Conservation (phyloP, 2,113 vertebrate species). For the Callionymus lyra region DNA sequence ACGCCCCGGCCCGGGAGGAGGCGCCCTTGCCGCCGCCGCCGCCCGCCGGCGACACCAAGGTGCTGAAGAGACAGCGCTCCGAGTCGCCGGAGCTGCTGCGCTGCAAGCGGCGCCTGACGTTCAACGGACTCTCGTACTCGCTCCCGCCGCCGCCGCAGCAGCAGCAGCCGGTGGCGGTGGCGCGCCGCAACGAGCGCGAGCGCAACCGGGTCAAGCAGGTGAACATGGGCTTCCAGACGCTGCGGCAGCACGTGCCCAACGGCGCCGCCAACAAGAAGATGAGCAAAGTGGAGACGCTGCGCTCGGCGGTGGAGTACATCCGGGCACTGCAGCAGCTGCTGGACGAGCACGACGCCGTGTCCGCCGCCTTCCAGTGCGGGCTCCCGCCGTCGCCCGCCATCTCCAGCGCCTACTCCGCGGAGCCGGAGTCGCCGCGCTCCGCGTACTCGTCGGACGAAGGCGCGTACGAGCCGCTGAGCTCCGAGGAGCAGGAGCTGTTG, state of each 20-base stretch:
- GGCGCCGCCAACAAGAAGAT: constrained; percentile 92
- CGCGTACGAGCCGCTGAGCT: constrained; percentile 80
- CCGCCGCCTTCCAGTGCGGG: constrained; percentile 75
- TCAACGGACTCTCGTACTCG: constrained; percentile 72
- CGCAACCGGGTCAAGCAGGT: constrained; percentile 91
- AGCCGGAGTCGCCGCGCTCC: constrained; percentile 77
- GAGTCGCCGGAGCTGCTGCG: constrained; percentile 81
- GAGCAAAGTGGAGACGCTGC: constrained; percentile 94
- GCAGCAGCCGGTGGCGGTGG: constrained; percentile 79
- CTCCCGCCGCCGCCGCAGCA: too few relatives aligned
- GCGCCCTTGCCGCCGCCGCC: constrained; percentile 16
- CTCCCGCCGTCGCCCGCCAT: constrained; percentile 66
- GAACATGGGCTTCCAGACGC: constrained; percentile 92
- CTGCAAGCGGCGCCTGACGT: constrained; percentile 79
- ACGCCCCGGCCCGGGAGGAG: constrained; percentile 54
- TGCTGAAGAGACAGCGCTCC: constrained; percentile 76
- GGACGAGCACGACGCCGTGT: constrained; percentile 81
- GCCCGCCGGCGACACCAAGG: constrained; percentile 38
- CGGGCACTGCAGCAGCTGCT: constrained; percentile 84
- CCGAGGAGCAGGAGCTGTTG: constrained; percentile 81
- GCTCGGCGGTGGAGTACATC: constrained; percentile 93
- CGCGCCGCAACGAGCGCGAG: constrained; percentile 87
- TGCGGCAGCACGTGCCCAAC: constrained; percentile 90
- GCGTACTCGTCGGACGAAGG: constrained; percentile 85
- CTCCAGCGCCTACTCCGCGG: constrained; percentile 60